These are phyloP conservation scores for Sorex fumeus DNA, from an alignment of 2,113 vertebrate species.

Conservation along the genomic window DNA sequence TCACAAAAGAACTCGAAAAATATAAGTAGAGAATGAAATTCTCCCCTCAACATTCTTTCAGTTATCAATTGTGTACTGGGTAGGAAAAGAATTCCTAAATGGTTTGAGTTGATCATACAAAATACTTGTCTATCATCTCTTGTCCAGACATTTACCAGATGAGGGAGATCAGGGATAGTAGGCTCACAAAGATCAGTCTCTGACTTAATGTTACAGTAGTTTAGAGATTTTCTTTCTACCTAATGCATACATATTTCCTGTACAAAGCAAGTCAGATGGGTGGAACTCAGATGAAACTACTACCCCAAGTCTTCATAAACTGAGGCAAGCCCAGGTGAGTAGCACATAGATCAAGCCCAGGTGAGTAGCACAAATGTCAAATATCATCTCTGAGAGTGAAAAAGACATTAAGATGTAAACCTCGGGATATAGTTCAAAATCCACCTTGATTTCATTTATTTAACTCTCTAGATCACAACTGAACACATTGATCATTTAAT, in stretches of 20 bases:
- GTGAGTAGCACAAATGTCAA: background rate
- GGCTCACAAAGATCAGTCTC: constrained; percentile 63
- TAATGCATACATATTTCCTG: constrained; percentile 54
- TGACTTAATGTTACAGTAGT: constrained; percentile 68
- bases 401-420: constrained; percentile 46
- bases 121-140: constrained; percentile 65
- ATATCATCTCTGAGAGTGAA: constrained; percentile 54
- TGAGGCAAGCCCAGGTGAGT: constrained; percentile 29
- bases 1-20: constrained; percentile 82
- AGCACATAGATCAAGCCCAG: constrained; percentile 21
- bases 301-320: constrained; percentile 52
- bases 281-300: constrained; percentile 52
- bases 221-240: constrained; percentile 62
- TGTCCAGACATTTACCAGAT: constrained; percentile 60
- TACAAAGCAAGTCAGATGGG: constrained; percentile 55
- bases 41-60: constrained; percentile 31
- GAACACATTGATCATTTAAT: constrained; percentile 39
- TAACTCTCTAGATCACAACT: constrained; percentile 25
- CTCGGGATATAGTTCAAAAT: constrained; percentile 25
- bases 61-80: constrained; percentile 53
- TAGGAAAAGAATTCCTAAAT: constrained; percentile 46
- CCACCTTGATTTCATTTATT: constrained; percentile 50
- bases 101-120: constrained; percentile 71
- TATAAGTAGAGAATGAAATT: constrained; percentile 65
- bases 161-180: constrained; percentile 48